Evolutionary conservation across 64 coral and sea anemone genomes (phyloP).

Genomic region (Trachythela sp.): DNA sequence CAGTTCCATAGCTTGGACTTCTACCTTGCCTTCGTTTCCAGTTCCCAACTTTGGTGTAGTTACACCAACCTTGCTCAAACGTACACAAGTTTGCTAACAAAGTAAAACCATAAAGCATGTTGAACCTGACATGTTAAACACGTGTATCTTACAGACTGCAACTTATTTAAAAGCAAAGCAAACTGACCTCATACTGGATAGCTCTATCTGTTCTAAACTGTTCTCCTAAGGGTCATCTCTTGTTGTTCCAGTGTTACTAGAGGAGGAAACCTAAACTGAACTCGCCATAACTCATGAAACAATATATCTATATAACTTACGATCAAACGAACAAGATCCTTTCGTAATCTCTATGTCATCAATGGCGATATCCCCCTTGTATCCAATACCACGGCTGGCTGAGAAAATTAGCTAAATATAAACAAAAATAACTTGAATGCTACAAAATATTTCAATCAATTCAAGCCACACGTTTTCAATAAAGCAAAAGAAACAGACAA

Average conservation of each 20-base stretch:
- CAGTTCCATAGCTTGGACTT: constrained; percentile 50
- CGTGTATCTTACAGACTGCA: no score
- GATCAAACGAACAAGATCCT: constrained; percentile 44
- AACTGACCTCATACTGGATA: no score
- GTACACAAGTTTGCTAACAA: constrained; percentile 39
- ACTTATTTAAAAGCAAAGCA: no score
- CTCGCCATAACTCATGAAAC: no score
- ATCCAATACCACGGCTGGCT: constrained; percentile 6
- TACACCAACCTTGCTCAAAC: constrained; percentile 62
- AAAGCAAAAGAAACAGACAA: no score
- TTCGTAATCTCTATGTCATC: constrained; percentile 61
- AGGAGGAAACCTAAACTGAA: no score
- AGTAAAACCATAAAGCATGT: background rate
- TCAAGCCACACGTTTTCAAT: no score
- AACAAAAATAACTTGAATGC: no score
- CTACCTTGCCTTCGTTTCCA: constrained; percentile 56
- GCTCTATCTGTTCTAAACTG: no score
- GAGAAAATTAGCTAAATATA: background rate
- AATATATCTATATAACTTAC: background rate
- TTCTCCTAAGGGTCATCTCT: no score
- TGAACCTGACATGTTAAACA: background rate
- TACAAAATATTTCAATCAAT: background rate
- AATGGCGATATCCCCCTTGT: constrained; percentile 67
- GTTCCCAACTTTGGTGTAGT: constrained; percentile 45
- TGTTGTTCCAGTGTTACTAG: no score